Evolutionary conservation across 53 echinoderm and acorn worm genomes (phyloP), one percentile per base, ranked within the genome.

Genomic region (Arbacia lixula): DNA sequence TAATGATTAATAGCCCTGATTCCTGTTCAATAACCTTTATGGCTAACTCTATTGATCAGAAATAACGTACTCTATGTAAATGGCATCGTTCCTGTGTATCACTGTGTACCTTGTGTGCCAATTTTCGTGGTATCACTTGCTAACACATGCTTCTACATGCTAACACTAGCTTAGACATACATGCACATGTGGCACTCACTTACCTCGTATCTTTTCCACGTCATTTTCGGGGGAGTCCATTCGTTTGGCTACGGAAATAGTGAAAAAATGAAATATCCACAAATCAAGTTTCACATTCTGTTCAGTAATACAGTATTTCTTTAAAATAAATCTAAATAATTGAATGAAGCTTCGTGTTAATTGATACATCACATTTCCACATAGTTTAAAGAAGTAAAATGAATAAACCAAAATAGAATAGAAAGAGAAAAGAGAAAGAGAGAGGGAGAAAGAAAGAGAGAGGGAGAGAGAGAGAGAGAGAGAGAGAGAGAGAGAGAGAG

Each of bases 171-270:
- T n/a, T n/a, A n/a, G n/a, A n/a, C n/a, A n/a, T n/a, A n/a, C n/a
- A n/a, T n/a, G 64, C 69, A 37, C 22, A 54, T 16, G 40, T 17
- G 12, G 10, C 34, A 10, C 4, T 34, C 31, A 43, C 76, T 55
- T 24, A 85, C 90, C 80, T 85, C 85, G 19, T 32, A 76, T 57
- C 78, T 22, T 56, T 57, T 75, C 90, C 90, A 89, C 0, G 69
- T 69, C 60, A 89, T 68, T 42, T 85, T 58, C 2, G 90, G 90
- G 50, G 36, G 67, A 6, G 76, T 89, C 77, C 76, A 85, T 11
- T 46, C 68, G 41, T 68, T 17, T 0, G 71, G 71, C 72, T 60
- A 12, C 40, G n/a, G n/a, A n/a, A n/a, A n/a, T 28, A 64, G 2
- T 6, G 27, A 0, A 33, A 57, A 17, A 57, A 57, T 10, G 14